phyloP scores from a whole-genome alignment of 2,888 invertebrate species.

The Lutraria lutraria region DNA sequence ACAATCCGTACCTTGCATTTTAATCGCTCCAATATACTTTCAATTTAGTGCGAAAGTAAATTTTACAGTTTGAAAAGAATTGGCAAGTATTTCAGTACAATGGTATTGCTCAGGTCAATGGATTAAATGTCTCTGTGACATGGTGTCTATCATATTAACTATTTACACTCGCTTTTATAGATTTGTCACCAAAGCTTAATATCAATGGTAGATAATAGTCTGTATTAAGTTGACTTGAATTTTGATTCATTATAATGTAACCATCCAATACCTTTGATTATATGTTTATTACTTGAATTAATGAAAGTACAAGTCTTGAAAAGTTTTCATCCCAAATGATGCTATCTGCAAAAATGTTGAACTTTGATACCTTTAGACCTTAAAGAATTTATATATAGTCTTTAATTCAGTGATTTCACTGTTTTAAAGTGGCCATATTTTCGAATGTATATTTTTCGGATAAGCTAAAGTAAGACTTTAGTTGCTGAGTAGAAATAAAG shows the following conservation, averaged over 20 bases:
- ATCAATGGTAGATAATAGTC: background rate
- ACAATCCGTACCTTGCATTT: background rate
- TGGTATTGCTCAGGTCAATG: background rate
- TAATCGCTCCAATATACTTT: background rate
- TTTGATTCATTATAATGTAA: too few relatives aligned
- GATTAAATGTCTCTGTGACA: slow-evolving; percentile 6
- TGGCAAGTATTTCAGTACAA: background rate
- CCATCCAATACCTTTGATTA: too few relatives aligned
- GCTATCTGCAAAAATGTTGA: background rate
- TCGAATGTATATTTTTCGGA: too few relatives aligned
- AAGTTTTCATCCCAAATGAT: too few relatives aligned
- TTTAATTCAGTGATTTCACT: too few relatives aligned
- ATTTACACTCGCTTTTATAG: background rate
- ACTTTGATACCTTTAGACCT: background rate
- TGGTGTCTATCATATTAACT: background rate
- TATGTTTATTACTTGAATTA: too few relatives aligned
- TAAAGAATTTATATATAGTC: too few relatives aligned
- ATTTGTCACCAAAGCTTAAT: background rate
- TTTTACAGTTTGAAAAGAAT: background rate
- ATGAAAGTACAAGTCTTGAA: too few relatives aligned
- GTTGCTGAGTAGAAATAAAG: too few relatives aligned
- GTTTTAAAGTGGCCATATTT: too few relatives aligned
- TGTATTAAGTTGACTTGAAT: too few relatives aligned
- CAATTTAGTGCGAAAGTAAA: background rate
- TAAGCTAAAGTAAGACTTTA: too few relatives aligned